phyloP scores from a whole-genome alignment of 2,113 vertebrate species.

The Menura novaehollandiae region DNA sequence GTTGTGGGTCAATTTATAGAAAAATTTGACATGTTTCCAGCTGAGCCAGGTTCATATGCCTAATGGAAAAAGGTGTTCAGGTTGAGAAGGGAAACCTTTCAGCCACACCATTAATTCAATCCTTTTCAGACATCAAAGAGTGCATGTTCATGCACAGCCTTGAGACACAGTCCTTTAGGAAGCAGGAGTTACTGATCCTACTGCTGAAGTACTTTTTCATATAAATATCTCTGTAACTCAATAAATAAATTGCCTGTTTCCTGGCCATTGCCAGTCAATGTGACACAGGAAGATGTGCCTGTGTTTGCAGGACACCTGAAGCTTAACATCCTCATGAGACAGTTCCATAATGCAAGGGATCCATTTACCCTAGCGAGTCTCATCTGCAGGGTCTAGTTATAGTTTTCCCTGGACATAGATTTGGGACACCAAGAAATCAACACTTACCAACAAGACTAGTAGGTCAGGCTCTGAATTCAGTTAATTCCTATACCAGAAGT shows the following conservation, averaged over 20 bases:
- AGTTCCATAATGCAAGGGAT: neutral
- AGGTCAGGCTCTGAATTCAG: neutral
- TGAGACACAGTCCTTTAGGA: neutral
- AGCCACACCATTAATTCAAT: neutral
- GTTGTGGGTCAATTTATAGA: neutral
- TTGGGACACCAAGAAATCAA: neutral
- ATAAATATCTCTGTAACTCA: neutral
- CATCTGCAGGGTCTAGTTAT: neutral
- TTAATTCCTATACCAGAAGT: neutral
- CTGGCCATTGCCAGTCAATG: neutral
- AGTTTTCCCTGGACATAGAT: neutral
- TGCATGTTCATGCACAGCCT: neutral
- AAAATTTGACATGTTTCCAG: neutral
- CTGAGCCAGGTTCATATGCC: neutral
- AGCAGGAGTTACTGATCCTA: neutral
- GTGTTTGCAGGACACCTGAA: neutral
- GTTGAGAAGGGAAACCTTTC: neutral
- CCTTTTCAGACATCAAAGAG: neutral
- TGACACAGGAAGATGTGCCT: accelerated
- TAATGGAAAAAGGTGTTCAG: neutral
- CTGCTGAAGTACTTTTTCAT: neutral
- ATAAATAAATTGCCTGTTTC: neutral
- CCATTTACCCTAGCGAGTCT: neutral
- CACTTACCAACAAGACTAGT: neutral
- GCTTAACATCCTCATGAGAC: neutral